Evolutionary conservation across 2,888 invertebrate genomes (phyloP), one percentile per base, ranked within the genome.

Genomic region (Ectemnius continuus): DNA sequence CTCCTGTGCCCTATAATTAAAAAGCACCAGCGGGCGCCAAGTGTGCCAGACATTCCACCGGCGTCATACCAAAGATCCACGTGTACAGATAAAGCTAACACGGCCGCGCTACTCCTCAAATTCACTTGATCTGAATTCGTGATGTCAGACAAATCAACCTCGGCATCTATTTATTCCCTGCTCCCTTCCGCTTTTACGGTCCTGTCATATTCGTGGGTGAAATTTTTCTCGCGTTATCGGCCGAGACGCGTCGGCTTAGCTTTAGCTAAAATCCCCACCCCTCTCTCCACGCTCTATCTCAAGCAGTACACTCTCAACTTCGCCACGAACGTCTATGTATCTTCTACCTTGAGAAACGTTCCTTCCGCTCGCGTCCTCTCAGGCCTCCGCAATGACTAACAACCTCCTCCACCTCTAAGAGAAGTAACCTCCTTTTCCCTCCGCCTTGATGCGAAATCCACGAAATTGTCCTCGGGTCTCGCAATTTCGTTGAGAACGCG

Each of bases 221-320:
- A 67, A 76, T 78, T 76, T 74, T 71, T 70, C 78, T 66, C 48
- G 78, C 20, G 67, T 74, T 78, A 78, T 78, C 76, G 70, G 62
- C 16, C 14, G 66, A 26, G 47, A 70, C 73, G 73, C 48, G 64
- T 61, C 56, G 52, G 36, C 36, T 36, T 36, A 36, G 36, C 36
- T 36, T 36, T 36, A 36, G 36, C 36, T 36, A 6, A 36, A 36
- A 6, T 57, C 45, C 56, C 36, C 46, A 23, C 13, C 52, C 48
- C 61, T 23, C 67, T 60, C 67, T 56, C 16, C 57, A 59, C 20
- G 20, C 52, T 58, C 69, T 77, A 73, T 76, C 76, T 66, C 18
- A n/a, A 8, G 65, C 16, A n/a, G 60, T 56, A 60, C 71, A 67
- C 73, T 46, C 73, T 23, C 65, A 13, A 5, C n/a, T 45, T 26